Conservation (phyloP, 2,113 vertebrate species). For the Lophotis ruficrista region DNA sequence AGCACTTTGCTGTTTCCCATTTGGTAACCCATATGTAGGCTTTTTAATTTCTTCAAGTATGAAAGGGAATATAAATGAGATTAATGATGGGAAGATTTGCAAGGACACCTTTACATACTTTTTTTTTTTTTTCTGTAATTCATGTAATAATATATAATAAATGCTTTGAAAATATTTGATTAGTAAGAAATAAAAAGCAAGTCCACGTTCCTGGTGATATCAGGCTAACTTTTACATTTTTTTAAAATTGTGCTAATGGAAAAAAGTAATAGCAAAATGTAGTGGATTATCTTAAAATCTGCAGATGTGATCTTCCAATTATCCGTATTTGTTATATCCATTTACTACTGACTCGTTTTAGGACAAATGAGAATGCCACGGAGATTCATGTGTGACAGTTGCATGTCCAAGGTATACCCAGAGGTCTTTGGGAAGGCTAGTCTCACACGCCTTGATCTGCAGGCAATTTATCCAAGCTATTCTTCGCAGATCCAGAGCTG, state of each 20-base stretch:
- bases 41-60: not conserved
- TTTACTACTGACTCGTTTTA: accelerated
- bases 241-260: not conserved
- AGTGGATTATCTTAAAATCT: not conserved
- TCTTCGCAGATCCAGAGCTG: not conserved
- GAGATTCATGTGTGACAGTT: not conserved
- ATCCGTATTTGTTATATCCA: not conserved
- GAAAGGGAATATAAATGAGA: not conserved
- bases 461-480: not conserved
- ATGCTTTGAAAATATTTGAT: not conserved
- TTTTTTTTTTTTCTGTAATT: not conserved
- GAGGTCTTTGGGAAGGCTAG: not conserved
- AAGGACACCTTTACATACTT: not conserved
- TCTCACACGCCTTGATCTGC: not conserved
- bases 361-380: not conserved
- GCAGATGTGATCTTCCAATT: not conserved
- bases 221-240: accelerated
- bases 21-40: not conserved
- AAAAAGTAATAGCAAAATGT: not conserved
- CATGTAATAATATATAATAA: not conserved
- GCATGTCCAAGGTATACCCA: not conserved
- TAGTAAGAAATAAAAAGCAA: not conserved
- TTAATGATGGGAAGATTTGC: not conserved
- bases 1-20: not conserved
- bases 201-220: not conserved